Conservation (phyloP, 2,113 vertebrate genomes). For the Oenanthe oenanthe region DNA sequence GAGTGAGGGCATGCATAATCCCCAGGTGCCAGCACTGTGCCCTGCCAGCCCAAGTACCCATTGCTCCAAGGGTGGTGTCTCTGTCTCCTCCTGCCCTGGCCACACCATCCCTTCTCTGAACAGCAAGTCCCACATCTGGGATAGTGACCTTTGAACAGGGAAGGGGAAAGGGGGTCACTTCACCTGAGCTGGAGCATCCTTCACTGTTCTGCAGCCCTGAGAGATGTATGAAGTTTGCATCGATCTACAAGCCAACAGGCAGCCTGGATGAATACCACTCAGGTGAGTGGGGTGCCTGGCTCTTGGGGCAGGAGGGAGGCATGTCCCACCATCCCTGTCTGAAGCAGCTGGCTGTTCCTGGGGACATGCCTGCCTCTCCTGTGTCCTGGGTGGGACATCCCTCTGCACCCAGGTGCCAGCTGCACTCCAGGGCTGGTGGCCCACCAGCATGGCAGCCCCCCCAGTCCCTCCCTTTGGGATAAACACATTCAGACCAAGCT, state of each 20-base stretch:
- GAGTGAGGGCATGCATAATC: background rate
- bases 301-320: fast-evolving
- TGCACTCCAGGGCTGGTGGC: background rate
- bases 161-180: background rate
- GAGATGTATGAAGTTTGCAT: background rate
- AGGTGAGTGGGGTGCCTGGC: background rate
- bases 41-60: background rate
- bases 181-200: background rate
- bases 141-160: fast-evolving
- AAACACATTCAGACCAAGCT: background rate
- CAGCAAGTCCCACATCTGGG: background rate
- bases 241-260: background rate
- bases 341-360: background rate
- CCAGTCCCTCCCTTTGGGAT: background rate
- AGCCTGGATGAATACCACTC: background rate
- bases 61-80: background rate
- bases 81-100: background rate
- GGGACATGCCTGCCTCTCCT: background rate
- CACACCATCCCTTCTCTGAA: background rate
- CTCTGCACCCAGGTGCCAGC: background rate
- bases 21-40: background rate
- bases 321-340: background rate
- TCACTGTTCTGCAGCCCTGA: background rate
- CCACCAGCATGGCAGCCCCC: fast-evolving
- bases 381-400: background rate